Evolutionary conservation across 2,797 vertebrate species (phyloP).

Genomic region (Microchirus variegatus): DNA sequence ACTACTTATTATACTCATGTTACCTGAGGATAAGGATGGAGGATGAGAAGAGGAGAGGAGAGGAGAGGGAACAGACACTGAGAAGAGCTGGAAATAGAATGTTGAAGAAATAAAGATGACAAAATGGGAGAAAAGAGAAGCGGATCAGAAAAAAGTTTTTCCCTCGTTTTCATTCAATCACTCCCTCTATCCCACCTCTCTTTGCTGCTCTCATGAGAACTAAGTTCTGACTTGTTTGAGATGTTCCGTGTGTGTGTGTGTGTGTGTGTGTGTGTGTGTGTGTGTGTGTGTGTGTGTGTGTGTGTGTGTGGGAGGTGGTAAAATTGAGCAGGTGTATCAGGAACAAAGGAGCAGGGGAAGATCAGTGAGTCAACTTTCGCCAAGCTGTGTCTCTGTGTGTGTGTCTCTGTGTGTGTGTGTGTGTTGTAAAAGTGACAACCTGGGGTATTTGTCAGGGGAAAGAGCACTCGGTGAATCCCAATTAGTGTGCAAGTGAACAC

Average conservation of each 20-base stretch:
- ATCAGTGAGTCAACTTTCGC: slow-evolving; percentile 64
- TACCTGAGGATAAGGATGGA: slow-evolving; percentile 20
- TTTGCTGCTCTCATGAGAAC: slow-evolving; percentile 53
- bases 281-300: slow-evolving; percentile 15
- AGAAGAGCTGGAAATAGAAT: slow-evolving; percentile 46
- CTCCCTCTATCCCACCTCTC: slow-evolving; percentile 26
- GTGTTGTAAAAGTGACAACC: slow-evolving; percentile 47
- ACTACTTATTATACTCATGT: too few species aligned
- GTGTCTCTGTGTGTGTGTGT: slow-evolving; percentile 1
- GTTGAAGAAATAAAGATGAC: slow-evolving; percentile 35
- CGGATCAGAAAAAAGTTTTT: slow-evolving; percentile 16
- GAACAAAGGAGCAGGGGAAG: slow-evolving; percentile 63
- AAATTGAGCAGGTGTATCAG: slow-evolving; percentile 72
- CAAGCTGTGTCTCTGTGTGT: slow-evolving; percentile 26
- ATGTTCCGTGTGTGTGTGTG: slow-evolving; percentile 57
- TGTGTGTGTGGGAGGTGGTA: slow-evolving; percentile 62
- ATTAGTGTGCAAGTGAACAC: slow-evolving; percentile 39
- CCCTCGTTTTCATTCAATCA: slow-evolving; percentile 51
- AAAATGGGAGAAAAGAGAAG: slow-evolving; percentile 1
- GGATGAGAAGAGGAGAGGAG: slow-evolving; percentile 6
- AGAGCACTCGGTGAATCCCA: slow-evolving; percentile 42
- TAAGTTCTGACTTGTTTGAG: slow-evolving; percentile 59
- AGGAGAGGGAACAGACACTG: slow-evolving; percentile 15
- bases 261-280: slow-evolving; percentile 21
- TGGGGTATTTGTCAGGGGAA: slow-evolving; percentile 60